Evolutionary conservation across 1,140 invertebrate species (phyloP).

Genomic region (Drosophila bifasciata): DNA sequence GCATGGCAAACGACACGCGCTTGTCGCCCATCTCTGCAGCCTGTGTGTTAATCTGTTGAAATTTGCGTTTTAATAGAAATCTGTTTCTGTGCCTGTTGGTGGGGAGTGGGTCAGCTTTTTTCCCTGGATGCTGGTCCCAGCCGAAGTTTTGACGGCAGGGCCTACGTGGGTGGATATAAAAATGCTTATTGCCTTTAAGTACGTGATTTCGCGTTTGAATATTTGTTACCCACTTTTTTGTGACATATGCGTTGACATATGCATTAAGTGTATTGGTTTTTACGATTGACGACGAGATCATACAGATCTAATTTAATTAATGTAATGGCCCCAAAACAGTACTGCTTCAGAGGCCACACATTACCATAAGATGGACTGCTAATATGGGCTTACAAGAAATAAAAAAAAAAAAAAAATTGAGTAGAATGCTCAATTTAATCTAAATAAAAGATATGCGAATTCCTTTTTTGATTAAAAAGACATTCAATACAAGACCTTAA

Average conservation of each 20-base stretch:
- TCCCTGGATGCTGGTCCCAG: slow-evolving; percentile 8
- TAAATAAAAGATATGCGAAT: no score
- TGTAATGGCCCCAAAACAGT: slow-evolving; percentile 60
- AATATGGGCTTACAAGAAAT: no score
- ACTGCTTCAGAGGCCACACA: slow-evolving; percentile 25
- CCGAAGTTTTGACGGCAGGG: slow-evolving; percentile 39
- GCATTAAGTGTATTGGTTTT: slow-evolving; percentile 77
- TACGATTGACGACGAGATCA: slow-evolving; percentile 57
- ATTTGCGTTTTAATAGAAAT: slow-evolving; percentile 66
- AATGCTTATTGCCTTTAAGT: slow-evolving; percentile 80
- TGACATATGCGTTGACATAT: slow-evolving; percentile 40
- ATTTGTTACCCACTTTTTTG: slow-evolving; percentile 40
- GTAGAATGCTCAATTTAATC: slow-evolving; percentile 8
- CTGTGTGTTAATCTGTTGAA: slow-evolving; percentile 76
- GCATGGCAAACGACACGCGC: slow-evolving; percentile 76
- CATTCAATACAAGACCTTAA: no score
- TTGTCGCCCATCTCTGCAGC: slow-evolving; percentile 15
- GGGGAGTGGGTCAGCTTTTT: background rate
- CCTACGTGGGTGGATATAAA: slow-evolving; percentile 54
- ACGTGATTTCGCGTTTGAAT: slow-evolving; percentile 73
- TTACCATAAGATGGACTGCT: slow-evolving; percentile 11
- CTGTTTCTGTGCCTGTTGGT: slow-evolving; percentile 22
- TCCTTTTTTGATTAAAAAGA: no score
- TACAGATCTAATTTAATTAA: slow-evolving; percentile 73
- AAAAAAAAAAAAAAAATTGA: slow-evolving; percentile 22